Percentiles rank a stretch among this genome's conserved stretches.
phyloP scores from a whole-genome alignment of 2,797 vertebrate genomes.

The Margarornis squamiger region DNA sequence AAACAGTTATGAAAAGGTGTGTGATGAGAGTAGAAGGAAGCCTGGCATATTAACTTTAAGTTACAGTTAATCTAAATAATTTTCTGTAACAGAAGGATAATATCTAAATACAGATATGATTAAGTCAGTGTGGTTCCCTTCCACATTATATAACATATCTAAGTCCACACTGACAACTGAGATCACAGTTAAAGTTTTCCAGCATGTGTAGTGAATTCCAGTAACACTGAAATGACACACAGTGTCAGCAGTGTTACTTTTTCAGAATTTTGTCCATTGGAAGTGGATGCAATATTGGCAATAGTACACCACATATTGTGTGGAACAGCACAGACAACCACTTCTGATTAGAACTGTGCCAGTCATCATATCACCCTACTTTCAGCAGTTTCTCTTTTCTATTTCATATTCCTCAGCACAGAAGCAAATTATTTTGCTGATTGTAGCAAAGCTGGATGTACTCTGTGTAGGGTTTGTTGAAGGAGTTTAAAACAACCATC shows the following conservation, averaged over 20 bases:
- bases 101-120: constrained; percentile 24
- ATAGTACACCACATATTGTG: neutral
- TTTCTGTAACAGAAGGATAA: constrained; percentile 3
- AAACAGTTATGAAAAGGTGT: neutral
- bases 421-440: neutral
- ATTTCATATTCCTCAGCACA: neutral
- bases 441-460: neutral
- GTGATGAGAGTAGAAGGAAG: neutral
- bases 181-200: neutral
- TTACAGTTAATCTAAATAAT: neutral
- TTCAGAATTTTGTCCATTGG: neutral
- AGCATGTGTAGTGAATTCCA: neutral
- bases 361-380: neutral
- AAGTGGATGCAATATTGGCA: neutral
- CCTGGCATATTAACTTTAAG: neutral
- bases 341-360: neutral
- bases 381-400: neutral
- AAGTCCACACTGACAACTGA: neutral
- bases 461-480: neutral
- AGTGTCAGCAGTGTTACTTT: neutral
- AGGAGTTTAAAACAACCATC: neutral
- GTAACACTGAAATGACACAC: neutral
- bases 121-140: neutral
- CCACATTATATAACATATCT: neutral
- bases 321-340: neutral